A percentile compares a stretch with the other conserved stretches of the same genome.
phyloP scores from a whole-genome alignment of 1,140 invertebrate genomes.

The Drosophila asahinai region DNA sequence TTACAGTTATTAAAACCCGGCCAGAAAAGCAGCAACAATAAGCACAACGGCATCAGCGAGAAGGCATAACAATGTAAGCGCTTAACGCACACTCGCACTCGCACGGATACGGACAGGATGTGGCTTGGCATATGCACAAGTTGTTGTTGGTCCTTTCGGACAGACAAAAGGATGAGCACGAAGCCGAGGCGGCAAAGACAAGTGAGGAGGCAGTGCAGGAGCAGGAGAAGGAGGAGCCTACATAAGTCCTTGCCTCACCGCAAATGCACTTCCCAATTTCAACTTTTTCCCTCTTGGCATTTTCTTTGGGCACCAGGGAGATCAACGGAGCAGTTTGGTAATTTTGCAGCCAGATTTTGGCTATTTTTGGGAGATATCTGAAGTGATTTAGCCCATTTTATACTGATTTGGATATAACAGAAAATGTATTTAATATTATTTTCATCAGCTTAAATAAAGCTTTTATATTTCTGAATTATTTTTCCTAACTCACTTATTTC shows the following conservation, averaged over 20 bases:
- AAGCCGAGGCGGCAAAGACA: constrained; percentile 30
- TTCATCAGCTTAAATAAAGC: background rate
- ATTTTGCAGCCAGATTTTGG: background rate
- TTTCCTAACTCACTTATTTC: background rate
- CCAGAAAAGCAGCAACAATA: constrained; percentile 47
- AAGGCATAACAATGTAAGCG: constrained; percentile 73
- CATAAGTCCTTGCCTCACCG: constrained; percentile 63
- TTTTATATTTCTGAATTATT: too few species aligned
- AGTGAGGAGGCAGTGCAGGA: background rate
- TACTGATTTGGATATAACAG: background rate
- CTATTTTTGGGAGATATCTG: background rate
- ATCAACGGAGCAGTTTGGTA: background rate
- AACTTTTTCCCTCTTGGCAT: constrained; percentile 43
- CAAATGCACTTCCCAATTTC: constrained; percentile 75
- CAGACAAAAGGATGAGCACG: constrained; percentile 16
- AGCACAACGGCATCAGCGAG: constrained; percentile 44
- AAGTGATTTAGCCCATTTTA: too few species aligned
- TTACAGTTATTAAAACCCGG: constrained; percentile 74
- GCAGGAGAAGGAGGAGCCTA: constrained; percentile 4
- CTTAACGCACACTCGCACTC: constrained; percentile 61
- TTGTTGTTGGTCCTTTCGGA: constrained; percentile 35
- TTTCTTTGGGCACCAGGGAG: constrained; percentile 38
- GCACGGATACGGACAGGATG: constrained; percentile 36
- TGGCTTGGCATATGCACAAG: constrained; percentile 65
- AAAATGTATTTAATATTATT: background rate